Percentiles rank a stretch among this genome's conserved stretches.
phyloP scores from a whole-genome alignment of 1,140 invertebrate genomes.

The Lasioglossum albipes region DNA sequence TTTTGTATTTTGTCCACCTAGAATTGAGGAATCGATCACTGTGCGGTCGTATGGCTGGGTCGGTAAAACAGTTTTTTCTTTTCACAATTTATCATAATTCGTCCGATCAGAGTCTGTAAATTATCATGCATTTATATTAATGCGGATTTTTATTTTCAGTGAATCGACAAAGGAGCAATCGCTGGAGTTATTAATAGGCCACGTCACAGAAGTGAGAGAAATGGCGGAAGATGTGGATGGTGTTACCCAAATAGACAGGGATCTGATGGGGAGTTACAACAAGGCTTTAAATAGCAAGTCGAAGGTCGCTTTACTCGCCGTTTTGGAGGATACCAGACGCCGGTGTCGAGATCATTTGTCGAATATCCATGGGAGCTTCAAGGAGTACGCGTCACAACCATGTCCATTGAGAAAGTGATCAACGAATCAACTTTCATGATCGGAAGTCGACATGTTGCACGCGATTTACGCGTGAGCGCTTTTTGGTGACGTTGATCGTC shows the following conservation, averaged over 20 bases:
- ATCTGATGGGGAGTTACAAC: conserved; percentile 54
- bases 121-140: no score
- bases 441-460: background rate
- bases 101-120: no score
- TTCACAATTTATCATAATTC: background rate
- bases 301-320: conserved; percentile 46
- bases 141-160: conserved; percentile 25
- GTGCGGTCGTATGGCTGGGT: background rate
- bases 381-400: conserved; percentile 55
- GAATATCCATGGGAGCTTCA: conserved; percentile 59
- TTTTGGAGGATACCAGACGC: conserved; percentile 58
- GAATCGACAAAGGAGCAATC: conserved; percentile 13
- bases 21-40: no score
- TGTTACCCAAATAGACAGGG: conserved; percentile 60
- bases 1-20: no score
- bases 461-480: background rate
- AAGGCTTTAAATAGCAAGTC: conserved; percentile 51
- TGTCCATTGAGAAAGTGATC: conserved; percentile 59
- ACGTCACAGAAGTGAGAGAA: conserved; percentile 40
- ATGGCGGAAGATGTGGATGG: conserved; percentile 58
- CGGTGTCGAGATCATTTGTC: conserved; percentile 54
- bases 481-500: background rate
- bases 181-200: conserved; percentile 49
- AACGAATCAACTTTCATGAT: no score
- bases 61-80: background rate